Percentiles rank a stretch among this genome's conserved stretches.
Evolutionary conservation across 2,797 vertebrate species (phyloP).

Genomic region (Otolemur crassicaudatus): DNA sequence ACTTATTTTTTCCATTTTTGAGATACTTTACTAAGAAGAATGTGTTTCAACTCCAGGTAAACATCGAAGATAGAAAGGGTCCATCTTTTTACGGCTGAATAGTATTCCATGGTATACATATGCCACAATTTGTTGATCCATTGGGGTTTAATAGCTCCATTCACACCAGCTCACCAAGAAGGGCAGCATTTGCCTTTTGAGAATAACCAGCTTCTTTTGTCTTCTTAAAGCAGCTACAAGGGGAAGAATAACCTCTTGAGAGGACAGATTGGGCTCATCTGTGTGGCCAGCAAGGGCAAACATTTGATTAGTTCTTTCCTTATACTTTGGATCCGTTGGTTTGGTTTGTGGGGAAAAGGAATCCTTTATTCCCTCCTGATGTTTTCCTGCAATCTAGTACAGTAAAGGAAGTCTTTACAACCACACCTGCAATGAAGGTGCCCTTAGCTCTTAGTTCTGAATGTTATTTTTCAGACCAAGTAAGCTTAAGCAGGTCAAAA

Average conservation of each 20-base stretch:
- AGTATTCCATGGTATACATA: too few species aligned
- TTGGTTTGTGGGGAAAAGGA: slow-evolving; percentile 3
- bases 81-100: too few species aligned
- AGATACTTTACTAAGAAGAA: too few species aligned
- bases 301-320: not conserved
- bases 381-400: not conserved
- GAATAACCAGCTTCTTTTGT: slow-evolving; percentile 27
- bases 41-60: too few species aligned
- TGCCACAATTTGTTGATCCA: too few species aligned
- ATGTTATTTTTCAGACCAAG: not conserved
- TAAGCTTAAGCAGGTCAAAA: not conserved
- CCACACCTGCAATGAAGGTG: not conserved
- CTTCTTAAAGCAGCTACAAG: not conserved
- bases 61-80: too few species aligned
- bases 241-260: not conserved
- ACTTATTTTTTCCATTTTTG: too few species aligned
- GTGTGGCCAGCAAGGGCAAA: not conserved
- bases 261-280: not conserved
- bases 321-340: not conserved
- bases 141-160: not conserved
- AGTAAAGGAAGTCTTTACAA: not conserved
- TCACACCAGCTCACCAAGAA: not conserved
- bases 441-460: not conserved
- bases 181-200: slow-evolving; percentile 13
- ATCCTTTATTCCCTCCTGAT: not conserved